Evolutionary conservation across 2,888 invertebrate species (phyloP).

Genomic region (Lycophotia porphyrea): DNA sequence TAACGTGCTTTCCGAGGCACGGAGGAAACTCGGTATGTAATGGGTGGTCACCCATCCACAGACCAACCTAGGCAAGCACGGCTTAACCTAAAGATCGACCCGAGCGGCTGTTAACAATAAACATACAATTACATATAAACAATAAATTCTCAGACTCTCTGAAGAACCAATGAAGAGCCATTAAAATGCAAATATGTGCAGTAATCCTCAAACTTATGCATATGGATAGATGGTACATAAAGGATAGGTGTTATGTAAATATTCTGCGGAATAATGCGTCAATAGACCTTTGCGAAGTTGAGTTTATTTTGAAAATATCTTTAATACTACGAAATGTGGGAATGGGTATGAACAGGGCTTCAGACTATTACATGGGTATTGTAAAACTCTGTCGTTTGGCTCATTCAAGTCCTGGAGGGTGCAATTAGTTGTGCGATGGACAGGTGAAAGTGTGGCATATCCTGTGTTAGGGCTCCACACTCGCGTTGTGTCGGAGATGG

Average conservation of each 20-base stretch:
- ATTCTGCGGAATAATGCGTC: constrained; percentile 36
- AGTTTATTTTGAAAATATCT: constrained; percentile 48
- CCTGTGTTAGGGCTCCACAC: no score
- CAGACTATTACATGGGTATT: neutral
- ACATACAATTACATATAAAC: constrained; percentile 1
- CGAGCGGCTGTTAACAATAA: no score
- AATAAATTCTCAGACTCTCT: constrained; percentile 21
- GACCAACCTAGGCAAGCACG: no score
- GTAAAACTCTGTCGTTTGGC: neutral
- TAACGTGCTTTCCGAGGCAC: no score
- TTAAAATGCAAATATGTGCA: constrained; percentile 47
- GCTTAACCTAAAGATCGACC: no score
- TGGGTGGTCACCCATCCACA: no score
- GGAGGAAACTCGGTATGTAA: no score
- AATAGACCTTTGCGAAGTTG: constrained; percentile 23
- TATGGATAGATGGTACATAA: constrained; percentile 29
- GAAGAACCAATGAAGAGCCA: constrained; percentile 12
- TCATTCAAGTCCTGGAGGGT: no score
- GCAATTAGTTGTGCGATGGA: no score
- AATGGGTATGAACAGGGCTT: neutral
- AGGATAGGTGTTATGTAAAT: constrained; percentile 53
- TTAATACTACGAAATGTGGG: constrained; percentile 25
- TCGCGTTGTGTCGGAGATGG: no score
- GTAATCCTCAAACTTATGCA: constrained; percentile 36
- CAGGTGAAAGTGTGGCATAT: no score